Base-by-base conservation (phyloP, 2,797 vertebrate species). In the Acropternis orthonyx region DNA sequence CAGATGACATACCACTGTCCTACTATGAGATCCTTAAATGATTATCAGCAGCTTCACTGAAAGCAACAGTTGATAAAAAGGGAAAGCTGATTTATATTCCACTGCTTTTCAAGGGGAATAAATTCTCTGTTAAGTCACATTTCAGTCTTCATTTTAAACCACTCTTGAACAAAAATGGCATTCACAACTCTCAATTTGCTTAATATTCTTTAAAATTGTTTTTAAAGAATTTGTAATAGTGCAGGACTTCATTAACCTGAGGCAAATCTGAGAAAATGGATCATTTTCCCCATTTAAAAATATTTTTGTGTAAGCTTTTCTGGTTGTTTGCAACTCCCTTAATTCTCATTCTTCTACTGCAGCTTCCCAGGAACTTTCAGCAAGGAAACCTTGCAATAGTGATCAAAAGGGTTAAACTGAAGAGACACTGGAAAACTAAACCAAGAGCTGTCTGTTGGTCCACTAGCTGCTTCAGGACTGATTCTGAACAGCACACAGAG, bases 251-350 rank as follows among this genome's bases (percentile, higher is more conserved):
- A 27, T 62, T 59, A 78, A 68, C 18, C 26, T 71, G 21, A 78
- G 8, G 7, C 6, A 77, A n/a, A 9, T 3, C 11, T 30, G 12
- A 77, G 16, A 73, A 85, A 85, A 79, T 36, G 0, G 1, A 27
- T 39, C 1, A 27, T 77, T 92, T 69, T 36, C 12, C 7, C 10
- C 15, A 77, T 84, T 79, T 46, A 62, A 88, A 89, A 66, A 62
- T 6, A 34, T 0, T 0, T n/a, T 66, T 36, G 2, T 51, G 11
- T 37, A 63, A 84, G 10, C 3, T 81, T 43, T 81, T 56, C 24
- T 71, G 4, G 5, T 39, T 66, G 30, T 36, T 85, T 88, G 15
- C 3, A 1, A 44, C 20, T 58, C 23, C 10, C 9, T 73, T 51
- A 81, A 43, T 84, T 76, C 26, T 39, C 27, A 36, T 65, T 48